A percentile compares a stretch with the other conserved stretches of the same genome.
These are phyloP conservation scores for Lasiommata megera DNA, from an alignment of 2,888 invertebrate genomes.

Conservation along the genomic window DNA sequence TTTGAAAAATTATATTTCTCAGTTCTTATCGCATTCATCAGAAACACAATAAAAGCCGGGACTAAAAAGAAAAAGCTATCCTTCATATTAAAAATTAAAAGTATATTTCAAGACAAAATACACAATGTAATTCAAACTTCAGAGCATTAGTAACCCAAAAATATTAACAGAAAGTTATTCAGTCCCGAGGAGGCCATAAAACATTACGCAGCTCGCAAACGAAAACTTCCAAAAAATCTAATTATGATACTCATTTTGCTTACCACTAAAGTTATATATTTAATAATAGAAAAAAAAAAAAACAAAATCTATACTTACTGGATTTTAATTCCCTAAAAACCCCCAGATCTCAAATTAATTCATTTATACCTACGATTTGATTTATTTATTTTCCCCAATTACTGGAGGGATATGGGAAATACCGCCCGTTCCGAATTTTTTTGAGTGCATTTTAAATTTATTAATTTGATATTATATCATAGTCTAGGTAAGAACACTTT, in stretches of 20 bases:
- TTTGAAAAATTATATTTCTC: constrained; percentile 29
- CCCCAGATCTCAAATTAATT: too few relatives aligned
- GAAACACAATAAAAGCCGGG: constrained; percentile 13
- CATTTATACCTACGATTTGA: too few relatives aligned
- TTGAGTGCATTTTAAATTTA: too few relatives aligned
- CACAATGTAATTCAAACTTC: constrained; percentile 3
- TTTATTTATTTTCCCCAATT: too few relatives aligned
- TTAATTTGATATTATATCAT: too few relatives aligned
- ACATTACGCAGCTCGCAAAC: constrained; percentile 45
- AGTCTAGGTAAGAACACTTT: too few relatives aligned
- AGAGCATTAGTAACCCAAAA: constrained; percentile 6
- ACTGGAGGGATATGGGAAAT: too few relatives aligned
- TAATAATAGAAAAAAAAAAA: too few relatives aligned
- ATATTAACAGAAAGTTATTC: constrained; percentile 5
- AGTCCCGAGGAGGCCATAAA: constrained; percentile 19
- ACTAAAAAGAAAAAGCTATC: neutral
- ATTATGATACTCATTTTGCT: constrained; percentile 52
- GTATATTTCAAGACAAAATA: neutral
- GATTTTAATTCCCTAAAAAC: too few relatives aligned
- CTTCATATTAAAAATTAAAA: neutral
- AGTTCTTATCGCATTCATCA: constrained; percentile 25
- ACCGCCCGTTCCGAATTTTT: too few relatives aligned
- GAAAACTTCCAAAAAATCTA: constrained; percentile 49
- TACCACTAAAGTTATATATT: constrained; percentile 43
- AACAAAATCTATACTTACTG: too few relatives aligned